Evolutionary conservation across 1,140 invertebrate genomes (phyloP).

Genomic region (Andrena cerasifolii): DNA sequence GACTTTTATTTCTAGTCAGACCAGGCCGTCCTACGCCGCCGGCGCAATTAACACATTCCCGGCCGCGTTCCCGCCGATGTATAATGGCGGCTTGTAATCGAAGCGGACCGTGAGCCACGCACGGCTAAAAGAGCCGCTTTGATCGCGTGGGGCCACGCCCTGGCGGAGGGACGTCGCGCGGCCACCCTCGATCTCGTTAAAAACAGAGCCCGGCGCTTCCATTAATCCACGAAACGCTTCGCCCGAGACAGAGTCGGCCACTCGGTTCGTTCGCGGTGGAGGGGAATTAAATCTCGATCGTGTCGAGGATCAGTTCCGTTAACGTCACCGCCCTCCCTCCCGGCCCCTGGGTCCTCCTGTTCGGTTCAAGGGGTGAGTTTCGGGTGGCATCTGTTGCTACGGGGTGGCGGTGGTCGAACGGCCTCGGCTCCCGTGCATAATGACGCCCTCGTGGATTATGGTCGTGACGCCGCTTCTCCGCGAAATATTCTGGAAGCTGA

Average conservation of each 20-base stretch:
- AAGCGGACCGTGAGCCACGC: neutral
- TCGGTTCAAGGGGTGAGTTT: no score
- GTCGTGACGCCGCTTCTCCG: conserved; percentile 44
- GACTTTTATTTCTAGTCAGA: conserved; percentile 7
- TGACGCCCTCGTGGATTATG: conserved; percentile 45
- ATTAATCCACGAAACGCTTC: no score
- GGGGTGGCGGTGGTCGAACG: no score
- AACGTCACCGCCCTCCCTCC: no score
- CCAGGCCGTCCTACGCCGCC: neutral
- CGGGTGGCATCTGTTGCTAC: conserved; percentile 40
- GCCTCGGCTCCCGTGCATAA: conserved; percentile 46
- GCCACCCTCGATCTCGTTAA: neutral
- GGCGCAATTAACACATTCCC: conserved; percentile 22
- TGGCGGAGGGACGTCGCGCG: neutral
- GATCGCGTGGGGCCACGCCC: conserved; percentile 22
- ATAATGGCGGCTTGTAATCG: conserved; percentile 9
- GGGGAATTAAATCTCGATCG: no score
- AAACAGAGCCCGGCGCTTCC: neutral
- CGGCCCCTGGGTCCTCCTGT: no score
- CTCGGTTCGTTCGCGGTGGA: no score
- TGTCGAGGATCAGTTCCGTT: no score
- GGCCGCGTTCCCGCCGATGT: neutral
- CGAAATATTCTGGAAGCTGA: conserved; percentile 52
- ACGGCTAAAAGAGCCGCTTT: neutral
- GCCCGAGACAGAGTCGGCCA: no score